These are phyloP conservation scores for Callithrix jacchus DNA, from an alignment of 2,113 vertebrate genomes.

Conservation along the genomic window DNA sequence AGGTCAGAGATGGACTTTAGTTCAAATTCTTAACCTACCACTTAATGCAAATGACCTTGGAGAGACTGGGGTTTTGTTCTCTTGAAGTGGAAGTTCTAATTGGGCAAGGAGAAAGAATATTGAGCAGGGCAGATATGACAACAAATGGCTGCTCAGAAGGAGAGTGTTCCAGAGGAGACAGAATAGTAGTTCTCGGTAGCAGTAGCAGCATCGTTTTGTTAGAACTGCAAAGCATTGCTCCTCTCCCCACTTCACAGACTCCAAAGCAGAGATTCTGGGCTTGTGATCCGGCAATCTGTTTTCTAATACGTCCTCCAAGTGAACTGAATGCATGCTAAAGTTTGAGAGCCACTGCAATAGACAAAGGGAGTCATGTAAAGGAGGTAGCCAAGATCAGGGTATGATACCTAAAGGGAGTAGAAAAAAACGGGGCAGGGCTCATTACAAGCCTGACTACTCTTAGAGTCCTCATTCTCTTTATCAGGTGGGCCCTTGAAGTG, in stretches of 20 bases:
- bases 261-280: neutral
- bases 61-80: neutral
- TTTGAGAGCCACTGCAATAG: neutral
- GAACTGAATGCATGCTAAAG: neutral
- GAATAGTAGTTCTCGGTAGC: neutral
- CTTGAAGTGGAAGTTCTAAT: neutral
- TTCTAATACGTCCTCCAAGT: neutral
- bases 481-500: too few species aligned
- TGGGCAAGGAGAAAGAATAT: neutral
- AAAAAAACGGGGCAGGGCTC: neutral
- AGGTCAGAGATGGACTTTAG: neutral
- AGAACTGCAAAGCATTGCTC: neutral
- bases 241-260: neutral
- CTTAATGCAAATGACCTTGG: neutral
- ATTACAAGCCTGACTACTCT: accelerated
- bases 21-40: neutral
- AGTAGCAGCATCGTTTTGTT: too few species aligned
- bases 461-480: too few species aligned
- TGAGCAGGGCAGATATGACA: neutral
- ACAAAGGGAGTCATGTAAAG: neutral
- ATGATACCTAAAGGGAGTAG: neutral
- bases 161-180: neutral
- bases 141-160: too few species aligned
- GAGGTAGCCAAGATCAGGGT: neutral
- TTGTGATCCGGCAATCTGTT: neutral